Conservation (phyloP, 2,113 vertebrate genomes). For the Camelus dromedarius region DNA sequence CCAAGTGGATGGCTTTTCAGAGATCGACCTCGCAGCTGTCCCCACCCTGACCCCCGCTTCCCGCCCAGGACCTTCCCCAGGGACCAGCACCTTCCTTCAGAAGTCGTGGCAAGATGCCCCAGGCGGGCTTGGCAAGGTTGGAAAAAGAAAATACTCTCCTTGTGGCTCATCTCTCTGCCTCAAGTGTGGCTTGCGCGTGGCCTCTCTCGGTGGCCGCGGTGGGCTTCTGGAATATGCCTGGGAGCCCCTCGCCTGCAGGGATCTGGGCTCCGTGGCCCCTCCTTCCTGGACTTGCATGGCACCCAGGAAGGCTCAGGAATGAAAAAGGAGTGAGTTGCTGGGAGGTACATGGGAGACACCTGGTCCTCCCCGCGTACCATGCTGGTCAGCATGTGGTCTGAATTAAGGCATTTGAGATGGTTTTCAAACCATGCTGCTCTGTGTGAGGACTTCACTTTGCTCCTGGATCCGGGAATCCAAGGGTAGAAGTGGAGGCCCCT, state of each 20-base stretch:
- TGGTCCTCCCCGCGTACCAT: background rate
- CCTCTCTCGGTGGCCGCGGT: fast-evolving
- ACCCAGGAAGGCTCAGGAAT: background rate
- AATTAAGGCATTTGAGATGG: background rate
- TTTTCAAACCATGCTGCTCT: background rate
- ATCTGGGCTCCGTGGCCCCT: fast-evolving
- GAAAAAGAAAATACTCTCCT: slow-evolving; percentile 74
- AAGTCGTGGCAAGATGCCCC: slow-evolving; percentile 69
- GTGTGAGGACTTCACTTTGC: background rate
- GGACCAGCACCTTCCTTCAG: slow-evolving; percentile 43
- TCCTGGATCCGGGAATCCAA: background rate
- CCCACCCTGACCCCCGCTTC: too few species aligned
- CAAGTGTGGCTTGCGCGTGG: background rate
- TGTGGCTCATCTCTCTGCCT: slow-evolving; percentile 62
- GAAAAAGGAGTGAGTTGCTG: background rate
- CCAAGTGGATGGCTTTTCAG: background rate
- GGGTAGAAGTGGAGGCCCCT: background rate
- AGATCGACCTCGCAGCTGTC: background rate
- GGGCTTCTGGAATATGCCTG: fast-evolving
- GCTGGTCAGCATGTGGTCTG: background rate
- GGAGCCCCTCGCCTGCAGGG: fast-evolving
- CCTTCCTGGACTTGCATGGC: fast-evolving
- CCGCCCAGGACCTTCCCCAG: background rate
- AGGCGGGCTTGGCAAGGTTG: slow-evolving; percentile 60
- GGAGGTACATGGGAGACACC: background rate